phyloP scores from a whole-genome alignment of 1,140 invertebrate species.

The Listronotus bonariensis region DNA sequence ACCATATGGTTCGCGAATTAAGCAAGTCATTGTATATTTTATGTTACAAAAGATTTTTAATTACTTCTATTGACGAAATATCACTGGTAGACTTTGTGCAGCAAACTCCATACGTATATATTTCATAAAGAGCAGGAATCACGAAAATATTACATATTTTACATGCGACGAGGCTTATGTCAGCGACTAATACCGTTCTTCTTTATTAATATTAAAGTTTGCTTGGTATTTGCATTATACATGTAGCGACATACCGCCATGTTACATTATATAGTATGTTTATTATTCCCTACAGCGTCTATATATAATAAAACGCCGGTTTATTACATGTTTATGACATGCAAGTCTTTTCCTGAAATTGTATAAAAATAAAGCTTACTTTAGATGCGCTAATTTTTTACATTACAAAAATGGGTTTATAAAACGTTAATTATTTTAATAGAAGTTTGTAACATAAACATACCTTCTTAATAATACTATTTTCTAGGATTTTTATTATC shows the following conservation, averaged over 20 bases:
- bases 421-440: too few species aligned
- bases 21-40: too few species aligned
- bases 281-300: conserved; percentile 39
- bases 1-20: too few species aligned
- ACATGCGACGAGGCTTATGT: conserved; percentile 27
- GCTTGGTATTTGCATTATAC: conserved; percentile 40
- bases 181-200: conserved; percentile 40
- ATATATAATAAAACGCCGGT: conserved; percentile 39
- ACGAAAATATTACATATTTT: conserved; percentile 33
- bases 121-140: conserved; percentile 37
- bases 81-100: neutral
- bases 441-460: too few species aligned
- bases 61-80: too few species aligned
- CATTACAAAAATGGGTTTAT: neutral
- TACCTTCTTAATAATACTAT: too few species aligned
- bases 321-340: conserved; percentile 36
- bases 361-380: neutral
- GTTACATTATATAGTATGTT: conserved; percentile 39
- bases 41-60: too few species aligned
- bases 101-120: conserved; percentile 13
- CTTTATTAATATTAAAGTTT: conserved; percentile 41
- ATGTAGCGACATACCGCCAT: conserved; percentile 37
- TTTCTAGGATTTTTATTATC: too few species aligned
- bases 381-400: conserved; percentile 4
- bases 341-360: conserved; percentile 3